A percentile compares a stretch with the other conserved stretches of the same genome.
phyloP scores from a whole-genome alignment of 2,888 invertebrate genomes.

The Neelides folsomi region DNA sequence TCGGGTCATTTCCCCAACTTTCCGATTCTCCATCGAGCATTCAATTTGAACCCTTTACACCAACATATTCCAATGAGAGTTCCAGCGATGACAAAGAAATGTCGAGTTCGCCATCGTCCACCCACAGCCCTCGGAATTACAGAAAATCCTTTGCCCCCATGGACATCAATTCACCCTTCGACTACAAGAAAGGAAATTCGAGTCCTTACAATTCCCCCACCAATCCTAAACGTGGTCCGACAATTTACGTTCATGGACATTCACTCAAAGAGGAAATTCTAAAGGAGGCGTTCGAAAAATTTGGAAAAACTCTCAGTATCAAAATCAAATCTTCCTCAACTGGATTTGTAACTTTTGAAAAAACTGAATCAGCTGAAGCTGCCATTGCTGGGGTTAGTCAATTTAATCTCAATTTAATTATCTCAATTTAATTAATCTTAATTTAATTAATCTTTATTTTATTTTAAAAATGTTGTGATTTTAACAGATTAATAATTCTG shows the following conservation, averaged over 20 bases:
- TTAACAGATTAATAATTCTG: conserved; percentile 21
- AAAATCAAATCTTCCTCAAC: conserved; percentile 34
- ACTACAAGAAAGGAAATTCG: background rate
- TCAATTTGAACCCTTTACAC: conserved; percentile 27
- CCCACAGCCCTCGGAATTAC: background rate
- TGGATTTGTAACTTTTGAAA: conserved; percentile 84
- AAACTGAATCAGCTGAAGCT: conserved; percentile 67
- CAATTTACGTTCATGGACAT: conserved; percentile 66
- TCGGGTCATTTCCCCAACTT: background rate
- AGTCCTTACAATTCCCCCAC: conserved; percentile 38
- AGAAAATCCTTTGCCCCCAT: background rate
- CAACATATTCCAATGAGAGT: background rate
- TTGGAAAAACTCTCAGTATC: conserved; percentile 26
- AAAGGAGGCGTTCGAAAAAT: conserved; percentile 34
- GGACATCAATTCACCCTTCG: background rate
- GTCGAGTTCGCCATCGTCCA: background rate
- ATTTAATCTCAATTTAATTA: no score
- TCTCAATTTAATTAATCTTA: no score
- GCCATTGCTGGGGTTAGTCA: conserved; percentile 66
- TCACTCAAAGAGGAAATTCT: conserved; percentile 67
- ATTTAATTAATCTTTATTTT: no score
- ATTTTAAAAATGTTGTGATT: no score
- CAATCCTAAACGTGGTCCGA: conserved; percentile 61
- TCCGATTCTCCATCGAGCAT: conserved; percentile 7
- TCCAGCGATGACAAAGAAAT: background rate